phyloP scores from a whole-genome alignment of 2,113 vertebrate species.

The Notothenia rossii region DNA sequence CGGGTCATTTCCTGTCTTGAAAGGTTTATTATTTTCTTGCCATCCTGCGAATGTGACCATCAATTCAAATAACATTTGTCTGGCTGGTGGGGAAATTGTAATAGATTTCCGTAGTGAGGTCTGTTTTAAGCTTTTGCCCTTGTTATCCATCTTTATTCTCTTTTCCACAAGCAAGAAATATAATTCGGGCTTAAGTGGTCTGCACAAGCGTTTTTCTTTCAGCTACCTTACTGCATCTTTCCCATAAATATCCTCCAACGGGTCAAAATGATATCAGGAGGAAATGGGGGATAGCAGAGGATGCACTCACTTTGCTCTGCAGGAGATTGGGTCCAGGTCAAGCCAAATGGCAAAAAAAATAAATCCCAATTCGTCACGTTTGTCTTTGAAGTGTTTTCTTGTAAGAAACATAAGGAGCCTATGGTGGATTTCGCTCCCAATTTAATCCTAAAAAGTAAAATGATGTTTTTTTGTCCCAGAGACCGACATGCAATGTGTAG shows the following conservation, averaged over 20 bases:
- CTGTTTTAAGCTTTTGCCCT: conserved; percentile 43
- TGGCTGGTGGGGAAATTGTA: conserved; percentile 34
- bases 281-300: not conserved
- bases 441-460: conserved; percentile 7
- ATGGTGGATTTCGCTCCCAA: conserved; percentile 14
- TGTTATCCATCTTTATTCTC: conserved; percentile 14
- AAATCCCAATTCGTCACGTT: conserved; percentile 34
- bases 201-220: conserved; percentile 1
- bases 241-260: conserved; percentile 17
- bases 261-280: conserved; percentile 30
- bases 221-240: conserved; percentile 23
- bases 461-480: not conserved
- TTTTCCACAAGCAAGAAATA: conserved; percentile 22
- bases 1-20: conserved; percentile 59
- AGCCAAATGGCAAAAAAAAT: not conserved
- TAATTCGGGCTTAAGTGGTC: conserved; percentile 34
- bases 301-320: not conserved
- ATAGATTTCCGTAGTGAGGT: conserved; percentile 32
- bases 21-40: conserved; percentile 51
- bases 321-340: not conserved
- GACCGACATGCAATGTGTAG: not conserved
- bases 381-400: conserved; percentile 30
- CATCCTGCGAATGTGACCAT: conserved; percentile 33
- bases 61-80: conserved; percentile 48
- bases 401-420: not conserved